A percentile compares a stretch with the other conserved stretches of the same genome.
Conservation (phyloP, 1,140 invertebrate genomes). For the Medauroidea extradentata region DNA sequence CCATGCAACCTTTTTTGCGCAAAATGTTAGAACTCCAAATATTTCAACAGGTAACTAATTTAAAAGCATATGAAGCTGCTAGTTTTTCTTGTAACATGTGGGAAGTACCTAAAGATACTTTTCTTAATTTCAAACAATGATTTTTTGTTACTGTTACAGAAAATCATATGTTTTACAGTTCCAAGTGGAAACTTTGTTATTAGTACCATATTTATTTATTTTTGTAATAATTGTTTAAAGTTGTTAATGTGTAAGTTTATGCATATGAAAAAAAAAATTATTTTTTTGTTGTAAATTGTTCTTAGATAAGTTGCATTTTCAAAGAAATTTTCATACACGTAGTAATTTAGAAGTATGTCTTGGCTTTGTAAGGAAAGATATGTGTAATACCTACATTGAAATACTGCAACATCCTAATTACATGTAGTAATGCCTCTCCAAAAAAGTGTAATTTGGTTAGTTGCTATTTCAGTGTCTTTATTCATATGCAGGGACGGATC, state of each 20-base stretch:
- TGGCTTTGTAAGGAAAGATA: too few species aligned
- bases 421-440: too few species aligned
- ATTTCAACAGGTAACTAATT: constrained; percentile 74
- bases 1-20: constrained; percentile 81
- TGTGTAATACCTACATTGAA: too few species aligned
- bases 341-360: background rate
- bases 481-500: too few species aligned
- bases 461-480: too few species aligned
- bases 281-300: background rate
- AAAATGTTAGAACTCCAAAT: constrained; percentile 92
- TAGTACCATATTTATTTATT: background rate
- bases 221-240: background rate
- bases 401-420: too few species aligned
- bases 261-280: background rate
- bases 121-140: background rate
- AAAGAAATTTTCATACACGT: background rate
- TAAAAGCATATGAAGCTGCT: background rate
- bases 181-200: background rate
- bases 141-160: background rate
- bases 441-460: too few species aligned
- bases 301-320: background rate
- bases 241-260: background rate
- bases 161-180: background rate
- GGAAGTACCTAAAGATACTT: too few species aligned
- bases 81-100: too few species aligned